Percentiles rank a stretch among this genome's conserved stretches.
phyloP scores from a whole-genome alignment of 2,113 vertebrate genomes.

The Phoxinus phoxinus region DNA sequence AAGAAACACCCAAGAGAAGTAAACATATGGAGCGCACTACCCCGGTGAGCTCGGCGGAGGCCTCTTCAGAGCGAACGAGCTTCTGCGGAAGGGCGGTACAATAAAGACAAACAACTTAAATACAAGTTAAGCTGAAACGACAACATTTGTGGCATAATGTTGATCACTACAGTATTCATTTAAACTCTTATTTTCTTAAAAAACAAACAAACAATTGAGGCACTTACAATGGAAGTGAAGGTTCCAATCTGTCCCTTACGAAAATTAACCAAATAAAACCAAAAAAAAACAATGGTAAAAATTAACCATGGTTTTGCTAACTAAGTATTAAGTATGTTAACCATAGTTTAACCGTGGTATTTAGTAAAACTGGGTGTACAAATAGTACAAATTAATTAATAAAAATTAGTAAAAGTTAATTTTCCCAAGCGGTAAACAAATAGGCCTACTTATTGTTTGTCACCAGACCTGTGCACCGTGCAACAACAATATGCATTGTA shows the following conservation, averaged over 20 bases:
- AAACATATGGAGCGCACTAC: constrained; percentile 34
- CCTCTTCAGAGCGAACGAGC: constrained; percentile 18
- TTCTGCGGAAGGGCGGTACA: not conserved
- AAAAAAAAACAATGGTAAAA: too few relatives aligned
- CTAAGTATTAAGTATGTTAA: too few relatives aligned
- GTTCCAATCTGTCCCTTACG: not conserved
- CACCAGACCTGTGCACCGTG: not conserved
- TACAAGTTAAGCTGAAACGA: not conserved
- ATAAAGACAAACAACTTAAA: not conserved
- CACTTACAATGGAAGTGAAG: not conserved
- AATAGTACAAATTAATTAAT: too few relatives aligned
- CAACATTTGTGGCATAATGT: not conserved
- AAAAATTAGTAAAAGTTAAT: too few relatives aligned
- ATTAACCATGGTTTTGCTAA: too few relatives aligned
- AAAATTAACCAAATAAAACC: too few relatives aligned
- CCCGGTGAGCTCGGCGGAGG: constrained; percentile 29
- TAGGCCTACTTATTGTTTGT: too few relatives aligned
- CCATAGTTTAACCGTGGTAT: too few relatives aligned
- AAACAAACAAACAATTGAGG: not conserved
- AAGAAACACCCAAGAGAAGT: constrained; percentile 35
- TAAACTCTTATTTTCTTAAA: not conserved
- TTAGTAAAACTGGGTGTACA: too few relatives aligned
- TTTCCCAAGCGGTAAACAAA: not conserved
- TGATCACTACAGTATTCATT: not conserved
- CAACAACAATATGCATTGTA: not conserved